Base-by-base conservation (phyloP, 2,888 invertebrate genomes). In the Lymantria dispar region DNA sequence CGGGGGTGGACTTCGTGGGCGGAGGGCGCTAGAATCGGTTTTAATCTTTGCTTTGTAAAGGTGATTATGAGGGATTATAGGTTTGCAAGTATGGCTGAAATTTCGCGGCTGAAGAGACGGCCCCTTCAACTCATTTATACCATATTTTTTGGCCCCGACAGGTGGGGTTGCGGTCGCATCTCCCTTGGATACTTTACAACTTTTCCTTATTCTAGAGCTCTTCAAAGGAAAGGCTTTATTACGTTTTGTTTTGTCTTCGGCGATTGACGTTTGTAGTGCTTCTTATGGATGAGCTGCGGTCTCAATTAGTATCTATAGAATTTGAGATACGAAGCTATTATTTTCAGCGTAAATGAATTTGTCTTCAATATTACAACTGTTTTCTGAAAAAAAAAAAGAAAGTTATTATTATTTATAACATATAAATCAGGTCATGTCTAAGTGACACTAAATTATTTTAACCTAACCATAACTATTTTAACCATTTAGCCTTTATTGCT, bases 1-100 rank as follows among this genome's bases (percentile, higher is more conserved):
- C 67, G 77, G 72, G 69, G 74, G 73, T 50, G 70, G 78, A 76
- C 75, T 78, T 67, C 78, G 68, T 58, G 65, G 68, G 56, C 53
- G 67, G 55, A 78, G 83, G 83, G 87, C 78, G 86, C 77, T 71
- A 84, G 90, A 90, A 91, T 88, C 89, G 91, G 86, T 92, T 92
- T 91, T 92, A 92, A 92, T 92, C 92, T 92, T 92, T 92, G 92
- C 92, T 92, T 92, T 92, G 91, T 92, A 91, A 92, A 92, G 91
- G 91, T 92, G 92, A 92, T 92, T 92, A 92, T 91, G 85, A 91
- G 77, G 90, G 92, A 92, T 92, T 91, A 92, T 91, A 90, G 91
- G 92, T 92, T 91, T 87, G 89, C 78, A 91, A 92, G 92, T 91
- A 91, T 90, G 91, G 78, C 87, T 83, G 87, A 88, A 90, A 86